A percentile compares a stretch with the other conserved stretches of the same genome.
phyloP scores from a whole-genome alignment of 2,888 invertebrate species.

The Agrochola litura region DNA sequence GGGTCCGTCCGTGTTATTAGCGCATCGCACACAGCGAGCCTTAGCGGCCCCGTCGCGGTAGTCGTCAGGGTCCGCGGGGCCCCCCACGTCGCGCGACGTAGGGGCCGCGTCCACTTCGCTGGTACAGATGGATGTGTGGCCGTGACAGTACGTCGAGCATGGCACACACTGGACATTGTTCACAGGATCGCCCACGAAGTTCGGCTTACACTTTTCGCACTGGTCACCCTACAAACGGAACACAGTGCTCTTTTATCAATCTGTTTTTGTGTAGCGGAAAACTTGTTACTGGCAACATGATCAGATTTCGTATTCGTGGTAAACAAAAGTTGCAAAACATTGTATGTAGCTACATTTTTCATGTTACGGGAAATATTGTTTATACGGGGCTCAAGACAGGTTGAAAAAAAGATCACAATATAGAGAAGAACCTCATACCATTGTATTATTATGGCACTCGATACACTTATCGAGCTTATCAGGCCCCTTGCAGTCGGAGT shows the following conservation, averaged over 20 bases:
- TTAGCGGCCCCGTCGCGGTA: constrained; percentile 92
- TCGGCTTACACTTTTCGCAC: constrained; percentile 97
- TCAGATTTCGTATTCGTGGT: too few species aligned
- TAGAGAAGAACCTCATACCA: constrained; percentile 86
- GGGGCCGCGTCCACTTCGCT: constrained; percentile 89
- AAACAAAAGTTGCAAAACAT: too few species aligned
- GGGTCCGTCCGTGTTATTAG: constrained; percentile 95
- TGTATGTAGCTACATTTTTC: too few species aligned
- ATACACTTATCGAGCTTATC: constrained; percentile 95
- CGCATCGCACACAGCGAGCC: constrained; percentile 96
- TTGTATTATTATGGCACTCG: constrained; percentile 97
- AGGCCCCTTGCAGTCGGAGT: constrained; percentile 97
- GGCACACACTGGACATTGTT: constrained; percentile 96
- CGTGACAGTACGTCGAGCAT: constrained; percentile 97
- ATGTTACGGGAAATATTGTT: too few species aligned
- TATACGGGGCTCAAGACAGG: not conserved
- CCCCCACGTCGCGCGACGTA: constrained; percentile 85
- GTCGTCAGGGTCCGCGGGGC: constrained; percentile 91
- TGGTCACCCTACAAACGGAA: constrained; percentile 92
- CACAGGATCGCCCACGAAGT: constrained; percentile 97
- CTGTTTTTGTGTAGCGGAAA: too few species aligned
- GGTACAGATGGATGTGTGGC: constrained; percentile 95
- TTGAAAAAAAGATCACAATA: not conserved
- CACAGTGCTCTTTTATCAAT: too few species aligned
- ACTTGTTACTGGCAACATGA: too few species aligned